A percentile compares a stretch with the other conserved stretches of the same genome.
phyloP scores from a whole-genome alignment of 2,888 invertebrate genomes.

The Latrodectus hesperus region DNA sequence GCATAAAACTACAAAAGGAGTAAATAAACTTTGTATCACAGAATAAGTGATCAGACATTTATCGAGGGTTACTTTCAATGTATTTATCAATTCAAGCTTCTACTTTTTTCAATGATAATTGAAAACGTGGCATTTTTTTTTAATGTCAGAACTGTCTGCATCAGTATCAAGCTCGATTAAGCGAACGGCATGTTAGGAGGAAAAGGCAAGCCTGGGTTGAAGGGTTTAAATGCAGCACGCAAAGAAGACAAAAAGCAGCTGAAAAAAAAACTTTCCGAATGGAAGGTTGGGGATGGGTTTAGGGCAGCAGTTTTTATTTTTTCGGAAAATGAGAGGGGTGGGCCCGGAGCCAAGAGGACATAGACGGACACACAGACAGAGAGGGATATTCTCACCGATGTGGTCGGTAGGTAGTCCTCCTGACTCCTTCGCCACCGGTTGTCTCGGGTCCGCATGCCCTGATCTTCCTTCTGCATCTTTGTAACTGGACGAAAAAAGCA shows the following conservation, averaged over 20 bases:
- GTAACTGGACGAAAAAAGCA: constrained; percentile 37
- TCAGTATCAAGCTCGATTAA: neutral
- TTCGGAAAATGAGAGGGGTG: constrained; percentile 28
- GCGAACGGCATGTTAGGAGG: too few species aligned
- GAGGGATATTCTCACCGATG: constrained; percentile 53
- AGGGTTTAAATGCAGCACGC: too few species aligned
- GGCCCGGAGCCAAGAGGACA: constrained; percentile 68
- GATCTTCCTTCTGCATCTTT: constrained; percentile 36
- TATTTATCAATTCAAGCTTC: too few species aligned
- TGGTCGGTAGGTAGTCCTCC: constrained; percentile 72
- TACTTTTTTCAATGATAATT: too few species aligned
- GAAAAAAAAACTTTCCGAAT: constrained; percentile 13
- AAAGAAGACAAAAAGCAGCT: neutral
- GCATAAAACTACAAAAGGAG: too few species aligned
- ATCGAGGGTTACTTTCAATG: too few species aligned
- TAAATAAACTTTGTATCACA: too few species aligned
- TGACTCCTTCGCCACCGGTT: constrained; percentile 76
- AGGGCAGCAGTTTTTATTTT: neutral
- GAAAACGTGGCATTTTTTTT: too few species aligned
- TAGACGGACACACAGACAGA: constrained; percentile 60
- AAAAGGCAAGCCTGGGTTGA: neutral
- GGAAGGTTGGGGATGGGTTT: neutral
- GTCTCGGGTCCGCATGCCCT: constrained; percentile 31
- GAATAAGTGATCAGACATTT: too few species aligned
- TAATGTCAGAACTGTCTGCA: too few species aligned